Evolutionary conservation across 2,888 invertebrate genomes (phyloP).

Genomic region (Acleris emargana): DNA sequence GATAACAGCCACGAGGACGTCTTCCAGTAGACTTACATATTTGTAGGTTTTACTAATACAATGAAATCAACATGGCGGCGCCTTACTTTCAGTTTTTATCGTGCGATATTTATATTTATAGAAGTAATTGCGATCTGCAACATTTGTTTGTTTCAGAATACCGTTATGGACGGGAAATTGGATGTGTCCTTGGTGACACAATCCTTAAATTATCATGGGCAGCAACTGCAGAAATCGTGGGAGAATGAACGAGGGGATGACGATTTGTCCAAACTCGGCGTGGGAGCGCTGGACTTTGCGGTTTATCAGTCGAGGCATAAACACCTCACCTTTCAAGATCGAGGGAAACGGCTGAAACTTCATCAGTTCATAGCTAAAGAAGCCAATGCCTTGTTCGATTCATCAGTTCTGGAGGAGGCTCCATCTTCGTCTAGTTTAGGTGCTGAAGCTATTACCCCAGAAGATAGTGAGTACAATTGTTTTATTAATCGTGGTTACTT

Average conservation of each 20-base stretch:
- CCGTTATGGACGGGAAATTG: constrained; percentile 69
- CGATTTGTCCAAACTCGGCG: constrained; percentile 86
- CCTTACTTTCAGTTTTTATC: constrained; percentile 25
- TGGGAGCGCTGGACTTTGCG: constrained; percentile 86
- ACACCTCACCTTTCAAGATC: constrained; percentile 91
- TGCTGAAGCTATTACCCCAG: constrained; percentile 78
- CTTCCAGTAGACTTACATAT: background rate
- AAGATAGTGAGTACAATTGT: constrained; percentile 77
- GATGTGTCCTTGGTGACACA: constrained; percentile 85
- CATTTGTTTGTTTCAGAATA: constrained; percentile 15
- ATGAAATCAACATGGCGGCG: constrained; percentile 35
- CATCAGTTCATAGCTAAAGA: constrained; percentile 95
- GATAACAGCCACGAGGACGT: background rate
- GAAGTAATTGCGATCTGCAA: constrained; percentile 37
- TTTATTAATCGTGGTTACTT: constrained; percentile 24
- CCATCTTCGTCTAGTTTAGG: constrained; percentile 77
- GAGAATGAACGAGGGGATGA: constrained; percentile 92
- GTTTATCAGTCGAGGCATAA: constrained; percentile 92
- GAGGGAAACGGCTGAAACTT: constrained; percentile 91
- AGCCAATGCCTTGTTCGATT: constrained; percentile 89
- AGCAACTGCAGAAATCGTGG: constrained; percentile 94
- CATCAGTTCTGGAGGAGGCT: constrained; percentile 73
- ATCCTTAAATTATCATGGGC: constrained; percentile 93
- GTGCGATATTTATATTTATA: background rate
- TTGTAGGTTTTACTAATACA: background rate